These are phyloP conservation scores for Dynastes hyllus DNA, from an alignment of 2,888 invertebrate species.

Conservation along the genomic window DNA sequence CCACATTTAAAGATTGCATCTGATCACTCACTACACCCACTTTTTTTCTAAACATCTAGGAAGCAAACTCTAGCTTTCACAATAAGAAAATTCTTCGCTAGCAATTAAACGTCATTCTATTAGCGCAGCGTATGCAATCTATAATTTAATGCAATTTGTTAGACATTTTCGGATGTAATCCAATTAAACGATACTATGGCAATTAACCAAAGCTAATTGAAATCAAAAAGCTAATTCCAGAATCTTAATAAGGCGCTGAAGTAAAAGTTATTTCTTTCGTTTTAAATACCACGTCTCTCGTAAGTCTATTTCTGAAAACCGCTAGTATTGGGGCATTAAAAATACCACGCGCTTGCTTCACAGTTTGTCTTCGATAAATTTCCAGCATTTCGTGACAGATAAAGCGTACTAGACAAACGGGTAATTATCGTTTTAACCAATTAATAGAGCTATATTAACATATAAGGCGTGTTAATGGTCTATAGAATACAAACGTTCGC, in stretches of 20 bases:
- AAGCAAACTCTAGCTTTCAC: background rate
- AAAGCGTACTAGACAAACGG: background rate
- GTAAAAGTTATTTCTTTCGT: too few species aligned
- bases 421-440: conserved; percentile 1
- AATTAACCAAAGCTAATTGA: conserved; percentile 3
- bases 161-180: background rate
- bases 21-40: too few species aligned
- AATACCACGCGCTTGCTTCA: conserved; percentile 10
- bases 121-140: background rate
- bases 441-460: conserved; percentile 5
- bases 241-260: background rate
- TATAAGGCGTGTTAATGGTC: background rate
- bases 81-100: background rate
- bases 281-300: too few species aligned
- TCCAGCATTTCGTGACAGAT: background rate
- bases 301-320: too few species aligned
- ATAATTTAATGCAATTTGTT: background rate
- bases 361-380: background rate
- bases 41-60: too few species aligned
- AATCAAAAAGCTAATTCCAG: conserved; percentile 2
- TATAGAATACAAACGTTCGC: background rate
- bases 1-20: too few species aligned
- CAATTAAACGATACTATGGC: background rate
- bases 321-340: background rate
- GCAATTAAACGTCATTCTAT: background rate